Evolutionary conservation across 2,797 vertebrate species (phyloP), one percentile per base, ranked within the genome.

Genomic region (Acridotheres tristis): DNA sequence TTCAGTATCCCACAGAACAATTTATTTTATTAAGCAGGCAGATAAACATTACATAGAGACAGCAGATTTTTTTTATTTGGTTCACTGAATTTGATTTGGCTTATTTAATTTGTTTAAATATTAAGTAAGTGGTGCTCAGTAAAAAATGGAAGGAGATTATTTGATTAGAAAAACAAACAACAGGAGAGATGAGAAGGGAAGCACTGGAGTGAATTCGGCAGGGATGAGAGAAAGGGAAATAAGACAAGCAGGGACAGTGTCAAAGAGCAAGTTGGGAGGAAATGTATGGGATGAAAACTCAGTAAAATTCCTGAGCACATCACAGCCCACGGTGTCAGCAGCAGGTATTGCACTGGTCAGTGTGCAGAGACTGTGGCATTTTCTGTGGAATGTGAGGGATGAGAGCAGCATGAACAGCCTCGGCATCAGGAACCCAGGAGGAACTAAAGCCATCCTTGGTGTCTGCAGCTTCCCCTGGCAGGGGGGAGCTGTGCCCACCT

Each of bases 21-120:
- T 53, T 27, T 30, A 53, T 63, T 82, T 43, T 21, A 77, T 85
- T 69, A 88, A 75, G 45, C 18, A 93, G 69, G 19, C 29, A 81
- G 58, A 93, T 61, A 79, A 87, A 74, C 25, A 23, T 74, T 36
- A 47, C 19, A 8, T 38, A 72, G 47, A 51, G 32, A 47, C n/a
- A 65, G 62, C 32, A 83, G 51, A 2, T 75, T 27, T 45, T 43
- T 50, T 43, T 50, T 0, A 58, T 74, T 83, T 89, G 14, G 16
- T 65, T 89, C 18, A 77, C 54, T 93, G 85, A 7, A 80, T 82
- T 76, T 77, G 11, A 71, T 86, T 89, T 69, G 4, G n/a, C 50
- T 91, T 75, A 89, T 85, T 94, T 89, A 3, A 83, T 83, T 80
- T 83, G 29, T 85, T 92, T 77, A 72, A 86, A 51, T 65, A 88